Evolutionary conservation across 92 coral and sea anemone genomes (phyloP), one percentile per base, ranked within the genome.

Genomic region (Muricea muricata): DNA sequence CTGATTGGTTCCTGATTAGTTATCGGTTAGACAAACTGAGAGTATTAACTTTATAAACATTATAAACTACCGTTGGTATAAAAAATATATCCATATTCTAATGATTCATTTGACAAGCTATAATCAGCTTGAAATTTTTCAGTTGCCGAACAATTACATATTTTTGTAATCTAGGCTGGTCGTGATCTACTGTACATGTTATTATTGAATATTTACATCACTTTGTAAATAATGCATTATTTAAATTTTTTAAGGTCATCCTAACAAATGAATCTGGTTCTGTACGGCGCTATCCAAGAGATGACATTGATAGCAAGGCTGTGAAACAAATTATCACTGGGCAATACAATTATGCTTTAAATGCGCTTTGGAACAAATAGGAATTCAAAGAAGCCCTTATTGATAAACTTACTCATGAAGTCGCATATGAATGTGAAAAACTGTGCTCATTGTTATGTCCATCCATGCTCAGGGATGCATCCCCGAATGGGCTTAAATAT

Each of bases 311-410:
- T 55, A 82, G 77, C 17, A 84, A 77, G 37, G 78, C 88, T 28
- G 69, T 86, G 6, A 83, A 86, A 66, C 89, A 86, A 72, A 52
- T 86, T 9, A 86, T 74, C 58, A 24, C 76, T 74, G 79, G 74
- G n/a, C 88, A 90, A 41, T 80, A 87, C 45, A 54, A 55, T 41
- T 75, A 82, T 75, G 93, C 88, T 18, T 85, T 83, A 32, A 90
- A 87, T 75, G 85, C 80, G 14, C 61, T 90, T 79, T 83, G 89
- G 93, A 42, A 75, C 57, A 83, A 87, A 41, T 56, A 85, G 24
- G 83, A 63, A 75, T 48, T 87, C 41, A 90, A 56, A 56, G 32
- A 80, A 45, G 72, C 69, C 41, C 47, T 89, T 28, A 30, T 87
- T 24, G 45, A 71, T 72, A 87, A 84, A 61, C 73, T 87, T 17